Evolutionary conservation across 2,113 vertebrate genomes (phyloP), one percentile per base, ranked within the genome.

Genomic region (Uropsilus gracilis): DNA sequence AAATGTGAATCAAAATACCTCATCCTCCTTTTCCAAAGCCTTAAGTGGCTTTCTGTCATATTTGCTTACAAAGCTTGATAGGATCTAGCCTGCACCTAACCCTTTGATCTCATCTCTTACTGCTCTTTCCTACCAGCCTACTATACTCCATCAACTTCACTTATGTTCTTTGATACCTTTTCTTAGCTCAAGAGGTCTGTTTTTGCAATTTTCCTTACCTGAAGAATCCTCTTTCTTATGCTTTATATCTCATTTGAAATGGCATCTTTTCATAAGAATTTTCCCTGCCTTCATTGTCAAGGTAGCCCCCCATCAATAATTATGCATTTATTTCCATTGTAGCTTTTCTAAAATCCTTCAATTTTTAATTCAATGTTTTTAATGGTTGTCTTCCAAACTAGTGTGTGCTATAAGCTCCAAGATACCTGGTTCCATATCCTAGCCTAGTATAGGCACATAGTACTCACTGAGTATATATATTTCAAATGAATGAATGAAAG

Each of bases 231-330:
- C 26, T 81, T 85, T 91, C 32, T 94, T 7, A 75, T 57, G 37
- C 42, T 75, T 89, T 30, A 64, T 18, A 59, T 84, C 30, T 75
- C 73, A 75, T n/a, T 59, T 85, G 64, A 94, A 94, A 81, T 30
- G 30, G 8, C 32, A 13, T 6, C 30, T 91, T 64, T 57, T 78
- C 39, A 84, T 16, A 72, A 20, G 30, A 14, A 80, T 7, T 13
- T 66, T 86, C 9, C 61, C 30, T 72, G 34, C 6, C 22, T 48
- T 82, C 53, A 92, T 82, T 72, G 26, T 63, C 53, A 81, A 90
- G 12, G 63, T 77, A 69, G 30, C 76, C 6, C 34, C 46, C 44
- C 42, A n/a, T 28, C 10, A 64, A 71, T 81, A 64, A 71, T 81
- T 90, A 59, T 44, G 68, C n/a, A 17, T 64, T 75, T 71, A 71